These are phyloP conservation scores for Typhlomys cinereus DNA, from an alignment of 2,113 vertebrate species.

Conservation along the genomic window DNA sequence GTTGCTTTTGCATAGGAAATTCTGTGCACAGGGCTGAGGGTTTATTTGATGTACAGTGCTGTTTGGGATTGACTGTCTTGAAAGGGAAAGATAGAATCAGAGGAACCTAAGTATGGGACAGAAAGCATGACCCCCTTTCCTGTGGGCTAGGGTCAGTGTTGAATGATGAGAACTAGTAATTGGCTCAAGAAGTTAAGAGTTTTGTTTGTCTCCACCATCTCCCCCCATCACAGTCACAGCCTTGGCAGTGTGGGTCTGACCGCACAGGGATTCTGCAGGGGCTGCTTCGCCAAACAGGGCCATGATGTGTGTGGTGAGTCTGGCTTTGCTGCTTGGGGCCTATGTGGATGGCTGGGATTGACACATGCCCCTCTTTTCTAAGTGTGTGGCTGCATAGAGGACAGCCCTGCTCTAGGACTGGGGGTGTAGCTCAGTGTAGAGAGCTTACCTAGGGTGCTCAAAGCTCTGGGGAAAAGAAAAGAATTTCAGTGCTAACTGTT, in stretches of 20 bases:
- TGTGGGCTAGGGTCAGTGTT: neutral
- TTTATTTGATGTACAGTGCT: neutral
- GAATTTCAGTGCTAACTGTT: neutral
- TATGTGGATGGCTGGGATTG: rapidly evolving
- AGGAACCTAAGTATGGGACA: neutral
- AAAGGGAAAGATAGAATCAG: slow-evolving; percentile 14
- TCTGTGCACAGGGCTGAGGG: neutral
- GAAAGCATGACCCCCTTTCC: neutral
- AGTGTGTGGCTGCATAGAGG: neutral
- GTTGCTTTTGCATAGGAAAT: neutral
- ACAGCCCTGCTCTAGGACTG: neutral
- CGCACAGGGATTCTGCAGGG: neutral
- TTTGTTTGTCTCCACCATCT: no score
- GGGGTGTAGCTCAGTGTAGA: neutral
- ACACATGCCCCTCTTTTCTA: neutral
- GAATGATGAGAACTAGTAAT: neutral
- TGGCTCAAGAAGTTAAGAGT: neutral
- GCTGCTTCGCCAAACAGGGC: neutral
- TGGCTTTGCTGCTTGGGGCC: neutral
- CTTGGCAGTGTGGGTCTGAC: neutral
- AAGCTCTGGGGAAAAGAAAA: neutral
- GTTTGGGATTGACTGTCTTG: neutral
- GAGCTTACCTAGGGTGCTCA: neutral
- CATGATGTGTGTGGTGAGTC: neutral
- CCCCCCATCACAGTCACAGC: no score